These are phyloP conservation scores for Pipistrellus nathusii DNA, from an alignment of 2,797 vertebrate species.

Conservation along the genomic window DNA sequence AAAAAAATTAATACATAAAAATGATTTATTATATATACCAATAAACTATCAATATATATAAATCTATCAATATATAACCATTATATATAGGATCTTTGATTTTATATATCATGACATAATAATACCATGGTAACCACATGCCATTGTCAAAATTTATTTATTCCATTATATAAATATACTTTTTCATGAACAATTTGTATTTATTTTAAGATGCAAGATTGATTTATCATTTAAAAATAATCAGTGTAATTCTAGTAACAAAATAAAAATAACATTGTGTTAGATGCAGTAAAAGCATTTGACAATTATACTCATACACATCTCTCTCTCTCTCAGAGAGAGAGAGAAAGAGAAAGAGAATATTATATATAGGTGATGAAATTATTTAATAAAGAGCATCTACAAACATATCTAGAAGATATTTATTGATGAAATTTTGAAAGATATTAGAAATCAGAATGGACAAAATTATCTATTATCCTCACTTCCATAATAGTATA, in stretches of 20 bases:
- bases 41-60: not conserved
- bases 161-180: not conserved
- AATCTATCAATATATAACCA: not conserved
- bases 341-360: not conserved
- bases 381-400: not conserved
- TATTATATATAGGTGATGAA: not conserved
- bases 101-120: not conserved
- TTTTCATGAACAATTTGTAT: not conserved
- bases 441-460: not conserved
- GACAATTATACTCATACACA: not conserved
- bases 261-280: constrained; percentile 12
- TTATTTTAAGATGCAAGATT: not conserved
- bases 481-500: not conserved
- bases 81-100: not conserved
- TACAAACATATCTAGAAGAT: not conserved
- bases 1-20: not conserved
- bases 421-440: constrained; percentile 1
- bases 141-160: not conserved
- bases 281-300: not conserved
- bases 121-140: not conserved
- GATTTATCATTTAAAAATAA: not conserved
- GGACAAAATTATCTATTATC: not conserved
- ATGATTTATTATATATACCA: not conserved
- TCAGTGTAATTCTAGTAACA: not conserved
- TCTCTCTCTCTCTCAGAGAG: not conserved